Evolutionary conservation across 2,797 vertebrate species (phyloP).

Genomic region (Sebastolobus altivelis): DNA sequence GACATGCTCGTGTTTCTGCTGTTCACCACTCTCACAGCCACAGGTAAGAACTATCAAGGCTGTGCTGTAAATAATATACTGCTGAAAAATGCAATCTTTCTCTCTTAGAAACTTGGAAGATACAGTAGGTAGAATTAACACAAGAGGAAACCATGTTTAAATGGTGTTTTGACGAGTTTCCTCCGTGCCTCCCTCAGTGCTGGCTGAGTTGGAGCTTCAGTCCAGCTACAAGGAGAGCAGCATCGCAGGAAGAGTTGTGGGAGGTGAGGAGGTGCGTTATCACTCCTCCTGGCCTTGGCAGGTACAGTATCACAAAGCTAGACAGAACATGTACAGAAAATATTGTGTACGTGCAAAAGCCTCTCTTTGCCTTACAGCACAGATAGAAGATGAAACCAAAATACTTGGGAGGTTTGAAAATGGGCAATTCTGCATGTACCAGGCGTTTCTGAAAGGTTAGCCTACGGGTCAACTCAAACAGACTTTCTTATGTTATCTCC

Average conservation of each 20-base stretch:
- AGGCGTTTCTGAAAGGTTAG: background rate
- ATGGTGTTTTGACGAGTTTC: slow-evolving; percentile 6
- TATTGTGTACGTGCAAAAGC: background rate
- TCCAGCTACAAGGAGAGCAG: slow-evolving; percentile 44
- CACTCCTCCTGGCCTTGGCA: slow-evolving; percentile 72
- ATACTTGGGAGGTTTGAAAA: background rate
- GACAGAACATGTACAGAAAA: background rate
- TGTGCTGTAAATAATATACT: background rate
- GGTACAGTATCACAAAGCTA: slow-evolving; percentile 47
- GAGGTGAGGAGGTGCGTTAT: slow-evolving; percentile 39
- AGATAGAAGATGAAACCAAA: background rate
- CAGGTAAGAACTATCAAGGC: slow-evolving; percentile 10
- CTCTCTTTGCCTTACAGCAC: background rate
- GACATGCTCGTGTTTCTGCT: slow-evolving; percentile 37
- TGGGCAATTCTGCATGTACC: background rate
- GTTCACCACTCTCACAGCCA: slow-evolving; percentile 28
- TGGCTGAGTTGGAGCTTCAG: slow-evolving; percentile 45
- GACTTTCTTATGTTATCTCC: background rate
- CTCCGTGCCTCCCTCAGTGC: slow-evolving; percentile 38
- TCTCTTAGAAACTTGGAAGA: background rate
- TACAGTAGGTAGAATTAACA: background rate
- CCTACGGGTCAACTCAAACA: background rate
- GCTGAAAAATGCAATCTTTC: background rate
- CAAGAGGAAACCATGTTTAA: background rate
- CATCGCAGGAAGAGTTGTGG: slow-evolving; percentile 54